Base-by-base conservation (phyloP, 2,797 vertebrate species). In the Halcyon leucocephala region DNA sequence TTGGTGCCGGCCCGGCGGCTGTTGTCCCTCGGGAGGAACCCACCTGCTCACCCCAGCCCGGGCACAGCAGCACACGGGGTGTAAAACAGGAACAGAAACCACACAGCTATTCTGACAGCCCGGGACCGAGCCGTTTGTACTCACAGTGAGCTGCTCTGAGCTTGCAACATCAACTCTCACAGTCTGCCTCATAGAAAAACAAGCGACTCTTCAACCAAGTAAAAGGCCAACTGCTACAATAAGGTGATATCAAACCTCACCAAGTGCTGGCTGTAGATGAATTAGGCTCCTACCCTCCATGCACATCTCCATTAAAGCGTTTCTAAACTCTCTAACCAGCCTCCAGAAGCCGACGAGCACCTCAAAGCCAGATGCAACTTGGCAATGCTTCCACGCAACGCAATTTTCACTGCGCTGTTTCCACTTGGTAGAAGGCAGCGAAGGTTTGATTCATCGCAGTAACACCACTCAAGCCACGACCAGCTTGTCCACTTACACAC, bases 321-420 rank as follows among this genome's bases (percentile, higher is more conserved):
- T 92, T 89, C 94, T 71, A 33, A 90, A 90, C 89, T 77, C 70
- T 85, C 66, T 35, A 76, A 76, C 73, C 42, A 91, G 92, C 80
- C 88, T 66, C 37, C 62, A 29, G 35, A 94, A 96, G 80, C 78
- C 79, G 14, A 81, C 95, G 96, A 86, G 60, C 86, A 94, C 92
- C 88, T 83, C 42, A 51, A 83, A 90, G 92, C 70, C 91, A 92
- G 96, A 87, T 64, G 80, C 71, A 86, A 72, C 84, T 80, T 78
- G 51, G 64, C 48, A 74, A 78, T 81, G 83, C 54, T 76, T 70
- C 10, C 28, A 52, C 60, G 84, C 61, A 57, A 90, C 9, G 66
- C 49, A n/a, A 41, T 77, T 91, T 90, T 92, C 79, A 91, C 93
- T 95, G 97, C 83, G 16, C 62, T 85, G 54, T 96, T 93, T 76